A percentile compares a stretch with the other conserved stretches of the same genome.
These are phyloP conservation scores for Ancistrus triradiatus DNA, from an alignment of 2,113 vertebrate species.

Conservation along the genomic window DNA sequence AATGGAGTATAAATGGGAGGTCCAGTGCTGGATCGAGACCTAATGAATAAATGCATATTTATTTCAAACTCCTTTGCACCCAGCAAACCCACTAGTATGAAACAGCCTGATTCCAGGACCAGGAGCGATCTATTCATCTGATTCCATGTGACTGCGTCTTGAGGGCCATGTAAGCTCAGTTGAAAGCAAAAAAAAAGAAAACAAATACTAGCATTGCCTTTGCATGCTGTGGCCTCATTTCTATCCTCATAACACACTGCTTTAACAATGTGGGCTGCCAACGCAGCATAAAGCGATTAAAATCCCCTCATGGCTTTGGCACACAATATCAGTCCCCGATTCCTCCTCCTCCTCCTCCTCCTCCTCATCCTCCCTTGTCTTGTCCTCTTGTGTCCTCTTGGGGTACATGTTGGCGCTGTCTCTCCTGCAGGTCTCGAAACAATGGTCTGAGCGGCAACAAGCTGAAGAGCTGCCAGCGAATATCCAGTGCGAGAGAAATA, in stretches of 20 bases:
- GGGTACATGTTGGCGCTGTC: slow-evolving; percentile 28
- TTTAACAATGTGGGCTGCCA: slow-evolving; percentile 28
- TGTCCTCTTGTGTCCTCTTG: slow-evolving; percentile 12
- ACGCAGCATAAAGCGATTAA: slow-evolving; percentile 46
- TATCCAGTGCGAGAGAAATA: slow-evolving; percentile 53
- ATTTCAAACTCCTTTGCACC: no score
- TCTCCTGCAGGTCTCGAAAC: slow-evolving; percentile 44
- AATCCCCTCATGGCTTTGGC: slow-evolving; percentile 34
- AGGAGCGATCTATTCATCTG: slow-evolving; percentile 31
- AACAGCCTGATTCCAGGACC: no score
- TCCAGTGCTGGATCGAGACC: no score
- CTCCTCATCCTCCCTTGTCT: not conserved
- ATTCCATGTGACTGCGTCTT: slow-evolving; percentile 18
- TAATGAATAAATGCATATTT: no score
- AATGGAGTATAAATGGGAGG: no score
- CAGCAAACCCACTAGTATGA: no score
- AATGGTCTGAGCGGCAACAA: slow-evolving; percentile 47
- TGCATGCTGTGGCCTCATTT: slow-evolving; percentile 14
- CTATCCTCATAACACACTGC: slow-evolving; percentile 37
- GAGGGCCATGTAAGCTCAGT: not conserved
- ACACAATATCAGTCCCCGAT: slow-evolving; percentile 38
- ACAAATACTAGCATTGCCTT: slow-evolving; percentile 5
- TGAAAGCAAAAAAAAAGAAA: not conserved
- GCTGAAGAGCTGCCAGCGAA: slow-evolving; percentile 54
- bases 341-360: slow-evolving; percentile 12